phyloP scores from a whole-genome alignment of 2,888 invertebrate species.

The Lottia scabra region DNA sequence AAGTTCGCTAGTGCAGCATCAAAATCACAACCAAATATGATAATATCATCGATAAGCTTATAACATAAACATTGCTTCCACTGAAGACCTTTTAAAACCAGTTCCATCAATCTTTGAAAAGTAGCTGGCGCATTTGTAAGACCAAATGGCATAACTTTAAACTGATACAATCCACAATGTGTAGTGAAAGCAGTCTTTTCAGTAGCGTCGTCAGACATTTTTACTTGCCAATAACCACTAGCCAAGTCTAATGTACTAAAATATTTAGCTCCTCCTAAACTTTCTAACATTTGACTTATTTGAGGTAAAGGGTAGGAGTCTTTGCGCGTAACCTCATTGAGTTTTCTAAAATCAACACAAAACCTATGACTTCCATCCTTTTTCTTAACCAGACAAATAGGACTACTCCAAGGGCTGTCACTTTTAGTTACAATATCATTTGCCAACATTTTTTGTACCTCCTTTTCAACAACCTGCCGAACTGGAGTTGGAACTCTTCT shows the following conservation, averaged over 20 bases:
- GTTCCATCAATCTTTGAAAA: neutral
- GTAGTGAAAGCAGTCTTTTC: neutral
- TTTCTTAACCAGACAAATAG: neutral
- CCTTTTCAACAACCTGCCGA: too few relatives aligned
- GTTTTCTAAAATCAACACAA: neutral
- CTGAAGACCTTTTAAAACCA: neutral
- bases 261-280: neutral
- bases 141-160: neutral
- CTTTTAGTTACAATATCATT: neutral
- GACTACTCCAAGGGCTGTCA: neutral
- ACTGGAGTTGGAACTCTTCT: neutral
- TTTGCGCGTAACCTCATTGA: neutral
- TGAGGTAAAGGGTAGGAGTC: neutral
- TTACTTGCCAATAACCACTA: neutral
- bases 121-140: neutral
- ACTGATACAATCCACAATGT: neutral
- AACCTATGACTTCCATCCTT: neutral
- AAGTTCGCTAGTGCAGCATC: neutral
- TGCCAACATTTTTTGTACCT: neutral
- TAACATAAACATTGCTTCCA: conserved; percentile 1
- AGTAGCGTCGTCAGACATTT: neutral
- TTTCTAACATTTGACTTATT: neutral
- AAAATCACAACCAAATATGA: neutral
- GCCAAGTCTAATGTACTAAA: neutral
- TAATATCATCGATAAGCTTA: neutral